A percentile compares a stretch with the other conserved stretches of the same genome.
Conservation (phyloP, 2,888 invertebrate species). For the Matsumyia berberina region DNA sequence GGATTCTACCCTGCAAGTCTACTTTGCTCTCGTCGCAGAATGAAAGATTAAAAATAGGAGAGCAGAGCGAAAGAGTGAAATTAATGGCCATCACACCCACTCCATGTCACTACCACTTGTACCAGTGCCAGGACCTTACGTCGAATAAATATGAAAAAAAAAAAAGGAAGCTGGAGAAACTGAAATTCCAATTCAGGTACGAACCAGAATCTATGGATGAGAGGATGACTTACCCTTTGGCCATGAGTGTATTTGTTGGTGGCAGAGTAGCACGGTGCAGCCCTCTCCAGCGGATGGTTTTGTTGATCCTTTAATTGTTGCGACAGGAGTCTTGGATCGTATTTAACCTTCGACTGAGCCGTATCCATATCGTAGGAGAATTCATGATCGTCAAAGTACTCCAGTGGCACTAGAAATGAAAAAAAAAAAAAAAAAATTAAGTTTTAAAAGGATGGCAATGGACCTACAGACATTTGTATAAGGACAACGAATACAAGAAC, state of each 20-base stretch:
- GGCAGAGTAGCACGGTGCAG: slow-evolving; percentile 82
- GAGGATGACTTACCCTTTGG: slow-evolving; percentile 82
- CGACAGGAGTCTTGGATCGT: slow-evolving; percentile 83
- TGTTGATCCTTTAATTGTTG: slow-evolving; percentile 81
- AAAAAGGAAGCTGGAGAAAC: slow-evolving; percentile 6
- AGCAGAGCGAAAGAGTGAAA: slow-evolving; percentile 9
- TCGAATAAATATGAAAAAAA: slow-evolving; percentile 1
- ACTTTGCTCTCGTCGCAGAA: slow-evolving; percentile 9
- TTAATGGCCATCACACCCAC: slow-evolving; percentile 4
- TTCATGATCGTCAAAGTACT: slow-evolving; percentile 83
- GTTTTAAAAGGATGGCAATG: slow-evolving; percentile 1
- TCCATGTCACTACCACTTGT: neutral
- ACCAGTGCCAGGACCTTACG: neutral
- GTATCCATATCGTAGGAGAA: slow-evolving; percentile 84
- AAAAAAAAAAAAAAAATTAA: neutral
- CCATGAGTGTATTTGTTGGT: slow-evolving; percentile 83
- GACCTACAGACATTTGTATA: neutral
- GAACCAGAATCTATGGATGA: slow-evolving; percentile 6
- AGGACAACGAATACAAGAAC: neutral
- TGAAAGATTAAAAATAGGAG: slow-evolving; percentile 54
- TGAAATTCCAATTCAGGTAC: slow-evolving; percentile 7
- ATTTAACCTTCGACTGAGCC: slow-evolving; percentile 84
- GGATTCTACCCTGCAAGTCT: slow-evolving; percentile 21
- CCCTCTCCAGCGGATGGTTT: slow-evolving; percentile 80
- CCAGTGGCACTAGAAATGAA: slow-evolving; percentile 80